Base-by-base conservation (phyloP, 2,113 vertebrate genomes). In the Perca schrenkii region DNA sequence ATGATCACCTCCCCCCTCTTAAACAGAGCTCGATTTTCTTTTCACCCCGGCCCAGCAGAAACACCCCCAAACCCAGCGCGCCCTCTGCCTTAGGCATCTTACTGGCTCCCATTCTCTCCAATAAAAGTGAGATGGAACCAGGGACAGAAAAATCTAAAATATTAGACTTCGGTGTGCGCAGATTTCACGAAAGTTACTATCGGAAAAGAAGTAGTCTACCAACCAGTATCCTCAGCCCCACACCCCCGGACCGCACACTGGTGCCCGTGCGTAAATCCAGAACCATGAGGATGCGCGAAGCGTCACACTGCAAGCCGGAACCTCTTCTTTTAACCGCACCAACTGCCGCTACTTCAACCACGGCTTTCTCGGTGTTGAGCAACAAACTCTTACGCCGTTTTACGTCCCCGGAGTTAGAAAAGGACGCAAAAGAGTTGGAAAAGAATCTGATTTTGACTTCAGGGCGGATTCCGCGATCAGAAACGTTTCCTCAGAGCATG, bases 131-230 rank as follows among this genome's bases (percentile, higher is more conserved):
- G 19, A 77, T 57, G 0, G 80, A 87, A 1, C 22, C 22, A 1
- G 68, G 62, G 22, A 22, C 17, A 14, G 79, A 88, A 22, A 78
- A 61, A 49, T 7, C 47, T 0, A 86, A 90, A 36, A 12, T 13
- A 4, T 34, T 52, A 31, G 87, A 91, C 15, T 83, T 90, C 0
- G 62, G 80, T 8, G 13, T 86, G n/a, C 68, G 84, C 14, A 74
- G 58, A 64, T 91, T 96, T 77, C 78, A 93, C 16, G 93, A 94
- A 10, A 88, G 86, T 40, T 96, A 94, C 57, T 95, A 95, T 56
- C 88, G 90, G 80, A 96, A 95, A 79, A 82, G 94, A 31, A 92
- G 89, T 54, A 95, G 95, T 47, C 87, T 96, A 28, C 95, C 95
- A 14, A 91, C 89, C 15, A 92, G 83, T 3, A 10, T 92, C 17